phyloP scores from a whole-genome alignment of 2,113 vertebrate genomes.

The Procavia capensis region DNA sequence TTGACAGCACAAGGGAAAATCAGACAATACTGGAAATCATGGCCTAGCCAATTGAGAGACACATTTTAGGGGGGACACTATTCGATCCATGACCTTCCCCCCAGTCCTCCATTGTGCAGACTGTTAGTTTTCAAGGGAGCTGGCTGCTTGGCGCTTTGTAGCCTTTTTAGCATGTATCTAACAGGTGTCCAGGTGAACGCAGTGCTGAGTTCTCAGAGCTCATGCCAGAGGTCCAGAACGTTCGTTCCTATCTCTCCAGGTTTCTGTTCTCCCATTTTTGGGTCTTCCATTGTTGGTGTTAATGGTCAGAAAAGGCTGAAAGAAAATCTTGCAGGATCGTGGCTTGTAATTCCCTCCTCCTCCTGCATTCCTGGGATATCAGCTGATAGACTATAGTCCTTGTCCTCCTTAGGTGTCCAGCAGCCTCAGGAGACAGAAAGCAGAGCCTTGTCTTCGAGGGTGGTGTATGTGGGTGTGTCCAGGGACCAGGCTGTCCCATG shows the following conservation, averaged over 20 bases:
- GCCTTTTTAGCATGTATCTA: fast-evolving
- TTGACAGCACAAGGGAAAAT: no score
- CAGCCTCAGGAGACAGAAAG: neutral
- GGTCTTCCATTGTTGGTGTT: neutral
- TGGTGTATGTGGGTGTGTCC: neutral
- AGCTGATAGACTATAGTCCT: neutral
- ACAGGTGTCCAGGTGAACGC: no score
- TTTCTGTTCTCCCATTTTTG: neutral
- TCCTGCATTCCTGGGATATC: neutral
- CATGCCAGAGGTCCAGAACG: fast-evolving
- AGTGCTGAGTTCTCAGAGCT: fast-evolving
- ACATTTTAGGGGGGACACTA: no score
- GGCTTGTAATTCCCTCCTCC: neutral
- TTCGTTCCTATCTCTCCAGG: neutral
- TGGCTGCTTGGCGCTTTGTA: fast-evolving
- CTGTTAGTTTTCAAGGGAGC: neutral
- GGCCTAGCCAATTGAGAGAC: no score
- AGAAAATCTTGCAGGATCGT: neutral
- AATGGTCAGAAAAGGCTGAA: neutral
- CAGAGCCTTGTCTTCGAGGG: fast-evolving
- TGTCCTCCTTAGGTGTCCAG: neutral
- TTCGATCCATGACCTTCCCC: no score
- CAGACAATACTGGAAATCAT: no score
- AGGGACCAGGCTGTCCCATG: neutral
- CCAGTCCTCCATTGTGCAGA: fast-evolving